Evolutionary conservation across 2,888 invertebrate genomes (phyloP), one percentile per base, ranked within the genome.

Genomic region (Cephalotes varians): DNA sequence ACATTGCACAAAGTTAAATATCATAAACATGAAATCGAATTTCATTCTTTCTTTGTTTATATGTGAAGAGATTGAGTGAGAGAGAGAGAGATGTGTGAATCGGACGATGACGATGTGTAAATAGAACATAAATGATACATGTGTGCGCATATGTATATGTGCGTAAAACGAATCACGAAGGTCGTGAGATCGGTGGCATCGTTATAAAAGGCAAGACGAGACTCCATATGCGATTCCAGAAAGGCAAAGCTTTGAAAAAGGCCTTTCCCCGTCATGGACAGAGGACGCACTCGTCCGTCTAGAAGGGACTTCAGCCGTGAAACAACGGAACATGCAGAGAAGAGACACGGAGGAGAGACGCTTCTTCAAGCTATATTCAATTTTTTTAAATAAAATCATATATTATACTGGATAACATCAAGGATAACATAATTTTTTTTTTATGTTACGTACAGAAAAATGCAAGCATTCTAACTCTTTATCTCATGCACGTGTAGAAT

Each of bases 191-290:
- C 77, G 44, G 71, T 65, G 54, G 71, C 64, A 73, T 83, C 84
- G 81, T 87, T 81, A 84, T 81, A 81, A 87, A 87, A 84, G 79
- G 79, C 74, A 47, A 85, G 81, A 80, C 83, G 81, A 80, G 15
- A 67, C 82, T 58, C 65, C 81, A 25, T 49, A 82, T 58, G 79
- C 69, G 83, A 88, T 86, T 89, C 84, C 86, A 85, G 86, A 88
- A 89, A 86, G 86, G 74, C 85, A 81, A 86, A 69, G 82, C 86
- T 90, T 85, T 77, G 87, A 88, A 84, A 77, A 72, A 56, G 28
- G n/a, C 40, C 72, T 72, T 40, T 56, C 40, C 28, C 25, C 40
- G 28, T 72, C 56, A 34, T 44, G 25, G n/a, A 40, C 28, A 58
- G 40, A 49, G n/a, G 28, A 56, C n/a, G 28, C 40, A n/a, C 28